phyloP scores from a whole-genome alignment of 2,113 vertebrate genomes.

The Embiotoca jacksoni region DNA sequence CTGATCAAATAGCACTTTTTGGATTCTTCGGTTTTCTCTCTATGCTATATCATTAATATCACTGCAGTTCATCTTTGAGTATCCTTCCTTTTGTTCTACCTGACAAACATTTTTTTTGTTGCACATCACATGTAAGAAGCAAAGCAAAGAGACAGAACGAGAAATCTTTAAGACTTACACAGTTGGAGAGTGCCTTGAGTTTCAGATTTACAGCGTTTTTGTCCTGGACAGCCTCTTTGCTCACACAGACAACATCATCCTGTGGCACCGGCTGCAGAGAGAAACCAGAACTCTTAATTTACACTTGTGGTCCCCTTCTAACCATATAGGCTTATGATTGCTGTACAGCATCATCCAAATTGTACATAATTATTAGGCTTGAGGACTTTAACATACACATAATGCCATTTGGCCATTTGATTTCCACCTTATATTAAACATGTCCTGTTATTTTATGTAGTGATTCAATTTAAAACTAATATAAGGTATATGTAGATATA shows the following conservation, averaged over 20 bases:
- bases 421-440: neutral
- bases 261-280: constrained; percentile 52
- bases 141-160: neutral
- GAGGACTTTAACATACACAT: neutral
- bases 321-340: neutral
- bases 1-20: neutral
- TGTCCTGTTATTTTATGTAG: neutral
- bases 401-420: neutral
- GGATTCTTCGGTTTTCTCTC: neutral
- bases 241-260: constrained; percentile 76
- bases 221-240: constrained; percentile 69
- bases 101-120: neutral
- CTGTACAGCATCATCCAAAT: neutral
- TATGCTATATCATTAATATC: neutral
- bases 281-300: constrained; percentile 35
- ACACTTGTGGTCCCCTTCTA: neutral
- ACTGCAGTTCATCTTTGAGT: neutral
- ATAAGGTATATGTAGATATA: no score
- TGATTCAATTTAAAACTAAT: no score
- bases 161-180: constrained; percentile 75
- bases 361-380: neutral
- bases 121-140: neutral
- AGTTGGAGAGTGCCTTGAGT: constrained; percentile 73
- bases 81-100: neutral
- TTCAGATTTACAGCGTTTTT: constrained; percentile 79